Evolutionary conservation across 1,140 invertebrate genomes (phyloP), one percentile per base, ranked within the genome.

Genomic region (Planococcus citri): DNA sequence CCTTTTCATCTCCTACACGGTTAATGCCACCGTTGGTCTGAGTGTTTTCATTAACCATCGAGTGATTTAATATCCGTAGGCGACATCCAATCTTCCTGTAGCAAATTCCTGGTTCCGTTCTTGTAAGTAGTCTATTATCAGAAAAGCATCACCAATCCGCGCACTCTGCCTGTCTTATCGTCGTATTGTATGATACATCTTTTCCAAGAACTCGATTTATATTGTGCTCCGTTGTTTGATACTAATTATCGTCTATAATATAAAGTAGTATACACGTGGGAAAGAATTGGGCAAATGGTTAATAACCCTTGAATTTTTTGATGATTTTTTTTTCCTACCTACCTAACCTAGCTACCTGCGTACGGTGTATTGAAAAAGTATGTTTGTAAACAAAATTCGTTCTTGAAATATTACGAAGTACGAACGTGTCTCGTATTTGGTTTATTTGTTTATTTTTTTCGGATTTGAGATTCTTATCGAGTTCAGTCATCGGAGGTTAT

Each of bases 61-160:
- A n/a, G n/a, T 27, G 60, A 64, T 27, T 64, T 27, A 27, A 64
- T 64, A 64, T 64, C 60, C 60, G 60, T 27, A 64, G 60, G 60
- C 60, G 60, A 64, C 60, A 64, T 64, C 22, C 60, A 64, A 64
- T 64, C 60, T 64, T 64, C 60, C 60, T 64, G 60, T 64, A 64
- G 60, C 60, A 64, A 64, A 64, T 64, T 64, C 60, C 60, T 64
- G 60, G 60, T 64, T 64, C 60, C 60, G 60, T 64, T 64, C 60
- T 64, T 64, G 22, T 24, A 64, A 64, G 6, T 24, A 25, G 14
- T 22, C 60, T 27, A 64, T 64, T 64, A 64, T 64, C 21, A 25
- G 60, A 25, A 64, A 27, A 24, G 20, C 22, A 25, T 64, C 21
- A 12, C 25, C 20, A 27, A 14, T 20, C 60, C 60, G 60, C 57